Evolutionary conservation across 2,113 vertebrate genomes (phyloP).

Genomic region (Emydura subglobosa): DNA sequence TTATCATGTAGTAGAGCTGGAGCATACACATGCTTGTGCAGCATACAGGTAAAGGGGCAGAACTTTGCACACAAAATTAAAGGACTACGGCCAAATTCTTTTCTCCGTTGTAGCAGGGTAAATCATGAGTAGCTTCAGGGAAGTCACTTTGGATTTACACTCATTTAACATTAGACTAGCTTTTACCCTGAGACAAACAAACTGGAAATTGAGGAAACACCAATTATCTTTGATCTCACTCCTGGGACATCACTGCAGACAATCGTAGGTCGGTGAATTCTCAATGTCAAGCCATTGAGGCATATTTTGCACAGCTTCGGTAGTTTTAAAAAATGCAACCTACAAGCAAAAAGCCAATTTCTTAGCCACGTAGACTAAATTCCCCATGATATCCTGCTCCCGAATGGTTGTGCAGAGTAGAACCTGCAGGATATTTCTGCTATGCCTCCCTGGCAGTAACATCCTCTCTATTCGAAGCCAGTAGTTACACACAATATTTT

Average conservation of each 20-base stretch:
- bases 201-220: neutral
- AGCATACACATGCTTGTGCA: neutral
- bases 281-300: neutral
- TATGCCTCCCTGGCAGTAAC: conserved; percentile 52
- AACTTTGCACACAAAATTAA: neutral
- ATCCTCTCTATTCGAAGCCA: conserved; percentile 55
- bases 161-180: neutral
- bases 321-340: neutral
- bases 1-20: neutral
- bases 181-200: neutral
- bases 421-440: conserved; percentile 64
- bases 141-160: neutral
- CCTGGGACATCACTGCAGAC: neutral
- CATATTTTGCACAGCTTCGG: neutral
- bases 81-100: neutral
- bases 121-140: neutral
- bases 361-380: conserved; percentile 10
- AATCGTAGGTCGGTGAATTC: neutral
- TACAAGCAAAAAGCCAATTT: neutral
- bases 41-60: neutral
- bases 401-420: conserved; percentile 40
- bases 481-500: conserved; percentile 75
- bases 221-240: accelerated
- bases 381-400: conserved; percentile 5
- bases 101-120: too few relatives aligned